Percentiles rank a stretch among this genome's conserved stretches.
Evolutionary conservation across 2,113 vertebrate genomes (phyloP).

Genomic region (Chloropsis hardwickii): DNA sequence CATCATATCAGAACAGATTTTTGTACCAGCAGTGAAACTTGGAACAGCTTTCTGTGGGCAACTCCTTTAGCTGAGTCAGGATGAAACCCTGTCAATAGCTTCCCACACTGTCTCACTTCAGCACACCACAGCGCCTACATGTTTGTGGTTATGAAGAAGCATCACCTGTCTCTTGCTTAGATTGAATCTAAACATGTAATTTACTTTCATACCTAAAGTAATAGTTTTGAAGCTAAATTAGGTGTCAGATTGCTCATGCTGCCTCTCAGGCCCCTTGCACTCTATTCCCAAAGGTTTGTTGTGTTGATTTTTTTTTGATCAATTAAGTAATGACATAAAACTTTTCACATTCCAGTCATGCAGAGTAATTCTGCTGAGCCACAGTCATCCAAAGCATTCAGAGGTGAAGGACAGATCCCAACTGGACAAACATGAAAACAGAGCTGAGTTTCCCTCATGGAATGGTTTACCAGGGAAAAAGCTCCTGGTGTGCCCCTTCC

Average conservation of each 20-base stretch:
- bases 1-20: slow-evolving; percentile 42
- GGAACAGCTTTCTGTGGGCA: slow-evolving; percentile 40
- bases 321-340: background rate
- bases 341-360: background rate
- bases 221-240: background rate
- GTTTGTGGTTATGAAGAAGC: background rate
- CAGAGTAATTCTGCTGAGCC: background rate
- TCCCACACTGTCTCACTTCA: slow-evolving; percentile 36
- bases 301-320: background rate
- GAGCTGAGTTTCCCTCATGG: accelerated
- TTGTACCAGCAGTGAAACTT: background rate
- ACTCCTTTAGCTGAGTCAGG: slow-evolving; percentile 35
- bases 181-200: background rate
- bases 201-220: background rate
- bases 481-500: background rate
- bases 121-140: background rate
- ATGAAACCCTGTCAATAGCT: slow-evolving; percentile 23
- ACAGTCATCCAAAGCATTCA: background rate
- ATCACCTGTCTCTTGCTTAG: background rate
- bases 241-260: background rate
- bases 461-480: background rate
- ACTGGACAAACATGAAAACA: background rate
- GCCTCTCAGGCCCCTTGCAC: background rate
- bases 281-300: background rate
- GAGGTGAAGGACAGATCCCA: background rate